Base-by-base conservation (phyloP, 2,797 vertebrate species). In the Zonotrichia albicollis region DNA sequence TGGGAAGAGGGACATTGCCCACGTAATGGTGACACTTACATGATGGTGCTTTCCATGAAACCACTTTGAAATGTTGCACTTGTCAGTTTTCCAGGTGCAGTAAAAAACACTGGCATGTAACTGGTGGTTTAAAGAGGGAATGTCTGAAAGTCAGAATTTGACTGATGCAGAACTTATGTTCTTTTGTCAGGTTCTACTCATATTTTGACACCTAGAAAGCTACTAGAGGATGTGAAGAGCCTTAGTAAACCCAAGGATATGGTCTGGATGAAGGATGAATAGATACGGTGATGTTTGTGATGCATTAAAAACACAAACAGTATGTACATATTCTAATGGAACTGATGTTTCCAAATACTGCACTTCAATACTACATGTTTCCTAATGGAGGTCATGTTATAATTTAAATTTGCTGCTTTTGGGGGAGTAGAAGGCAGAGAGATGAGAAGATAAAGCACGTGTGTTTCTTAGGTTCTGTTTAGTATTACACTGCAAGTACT, bases 211-310 rank as follows among this genome's bases (percentile, higher is more conserved):
- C 99, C 99, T 45, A 98, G 75, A 88, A 96, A 96, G 75, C 98
- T 99, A 67, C 97, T 99, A 97, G 98, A 99, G 87, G 98, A 99
- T 89, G 98, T 99, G 92, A 99, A 99, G 97, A 98, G 96, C 74
- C 98, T 99, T 94, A 99, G 96, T 97, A 99, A 98, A 96, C 90
- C 97, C 11, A 98, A 98, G 97, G 98, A 99, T 89, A 96, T 89
- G 48, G 97, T 99, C 51, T 98, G 96, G 78, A 67, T 98, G 76
- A 98, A 98, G 78, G 98, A 99, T 13, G 98, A 99, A 50, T 98
- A 98, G 87, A 87, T 51, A 40, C 51, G 46, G 30, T 75, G 61
- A 38, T 80, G 27, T 73, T 92, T 79, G 65, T 82, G 81, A 68
- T 89, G 43, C 32, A 64, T 74, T 42, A 72, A 91, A 62, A 95